Conservation (phyloP, 2,888 invertebrate species). For the Cerastoderma edule region DNA sequence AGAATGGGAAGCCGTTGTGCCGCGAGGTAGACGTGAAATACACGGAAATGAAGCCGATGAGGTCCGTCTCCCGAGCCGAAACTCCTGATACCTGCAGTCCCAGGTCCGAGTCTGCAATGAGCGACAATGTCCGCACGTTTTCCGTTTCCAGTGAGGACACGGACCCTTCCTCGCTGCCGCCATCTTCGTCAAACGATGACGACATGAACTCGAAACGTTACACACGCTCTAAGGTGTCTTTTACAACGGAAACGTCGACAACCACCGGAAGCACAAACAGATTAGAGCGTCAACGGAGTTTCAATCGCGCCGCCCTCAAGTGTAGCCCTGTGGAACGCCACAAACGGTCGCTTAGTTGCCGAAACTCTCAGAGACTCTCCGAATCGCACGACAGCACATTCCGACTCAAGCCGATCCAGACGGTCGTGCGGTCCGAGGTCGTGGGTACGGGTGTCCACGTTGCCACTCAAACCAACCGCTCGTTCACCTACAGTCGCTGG, state of each 20-base stretch:
- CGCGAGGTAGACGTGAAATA: background rate
- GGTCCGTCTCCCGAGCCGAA: background rate
- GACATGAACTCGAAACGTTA: background rate
- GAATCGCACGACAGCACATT: background rate
- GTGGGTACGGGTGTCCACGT: conserved; percentile 22
- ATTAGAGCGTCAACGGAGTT: background rate
- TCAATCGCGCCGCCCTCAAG: conserved; percentile 18
- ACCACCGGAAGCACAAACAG: background rate
- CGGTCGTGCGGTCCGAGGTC: background rate
- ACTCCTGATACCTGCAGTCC: conserved; percentile 25
- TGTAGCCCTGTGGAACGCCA: background rate
- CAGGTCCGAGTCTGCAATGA: conserved; percentile 23
- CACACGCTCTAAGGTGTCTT: conserved; percentile 40
- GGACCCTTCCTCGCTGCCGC: conserved; percentile 8
- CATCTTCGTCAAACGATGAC: conserved; percentile 9
- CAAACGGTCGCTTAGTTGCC: conserved; percentile 2
- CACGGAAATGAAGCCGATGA: conserved; percentile 16
- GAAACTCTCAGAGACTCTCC: background rate
- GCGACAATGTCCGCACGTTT: conserved; percentile 16
- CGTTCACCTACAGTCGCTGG: conserved; percentile 42
- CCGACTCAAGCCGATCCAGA: conserved; percentile 2
- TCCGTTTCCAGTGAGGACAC: conserved; percentile 47
- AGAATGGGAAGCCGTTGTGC: background rate
- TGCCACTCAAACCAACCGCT: conserved; percentile 45
- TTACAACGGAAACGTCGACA: conserved; percentile 3